phyloP scores from a whole-genome alignment of 1,140 invertebrate genomes.

The Papilio polyxenes region DNA sequence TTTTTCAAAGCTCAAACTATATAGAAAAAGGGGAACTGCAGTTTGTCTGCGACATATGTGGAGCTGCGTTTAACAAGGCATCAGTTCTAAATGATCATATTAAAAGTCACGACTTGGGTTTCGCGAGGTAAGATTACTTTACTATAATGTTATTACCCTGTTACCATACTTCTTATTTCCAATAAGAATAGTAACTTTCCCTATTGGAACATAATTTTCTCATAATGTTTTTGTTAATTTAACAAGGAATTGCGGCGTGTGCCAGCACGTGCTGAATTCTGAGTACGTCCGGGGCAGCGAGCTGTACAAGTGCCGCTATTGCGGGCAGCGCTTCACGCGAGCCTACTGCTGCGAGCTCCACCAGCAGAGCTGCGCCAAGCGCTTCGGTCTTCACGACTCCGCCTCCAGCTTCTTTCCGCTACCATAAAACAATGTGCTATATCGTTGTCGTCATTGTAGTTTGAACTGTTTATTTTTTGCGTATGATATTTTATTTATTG shows the following conservation, averaged over 20 bases:
- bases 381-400: conserved; percentile 51
- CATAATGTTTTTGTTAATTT: conserved; percentile 5
- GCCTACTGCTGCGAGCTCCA: conserved; percentile 74
- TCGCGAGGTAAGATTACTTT: conserved; percentile 50
- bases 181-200: conserved; percentile 27
- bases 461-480: neutral
- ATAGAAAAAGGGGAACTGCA: conserved; percentile 41
- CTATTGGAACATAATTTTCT: conserved; percentile 27
- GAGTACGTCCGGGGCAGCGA: conserved; percentile 9
- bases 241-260: conserved; percentile 66
- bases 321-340: conserved; percentile 63
- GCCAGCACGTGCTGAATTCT: conserved; percentile 58
- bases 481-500: neutral
- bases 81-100: conserved; percentile 66
- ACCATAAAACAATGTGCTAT: conserved; percentile 44
- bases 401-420: conserved; percentile 52
- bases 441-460: neutral
- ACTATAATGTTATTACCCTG: neutral
- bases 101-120: conserved; percentile 56
- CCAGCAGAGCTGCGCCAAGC: conserved; percentile 57
- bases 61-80: conserved; percentile 56
- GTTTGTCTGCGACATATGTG: conserved; percentile 67
- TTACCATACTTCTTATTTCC: neutral
- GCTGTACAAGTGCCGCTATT: conserved; percentile 62
- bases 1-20: conserved; percentile 45